phyloP scores from a whole-genome alignment of 1,140 invertebrate species.

The Steinernema khuongi region DNA sequence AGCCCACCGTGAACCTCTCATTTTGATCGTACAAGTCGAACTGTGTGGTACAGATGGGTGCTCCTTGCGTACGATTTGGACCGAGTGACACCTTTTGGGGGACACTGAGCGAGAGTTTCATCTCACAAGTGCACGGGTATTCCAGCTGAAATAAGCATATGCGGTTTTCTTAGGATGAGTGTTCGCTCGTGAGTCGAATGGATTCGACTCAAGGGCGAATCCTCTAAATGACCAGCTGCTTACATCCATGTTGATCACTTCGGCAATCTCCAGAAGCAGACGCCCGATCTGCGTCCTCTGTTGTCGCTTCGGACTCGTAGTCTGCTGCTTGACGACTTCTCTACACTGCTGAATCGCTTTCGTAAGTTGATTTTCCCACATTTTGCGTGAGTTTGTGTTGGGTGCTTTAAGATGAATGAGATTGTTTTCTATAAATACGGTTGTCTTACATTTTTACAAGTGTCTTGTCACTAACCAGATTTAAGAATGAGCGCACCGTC shows the following conservation, averaged over 20 bases:
- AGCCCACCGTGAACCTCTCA: neutral
- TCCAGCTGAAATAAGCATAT: neutral
- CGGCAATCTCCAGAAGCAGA: neutral
- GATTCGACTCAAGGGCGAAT: too few species aligned
- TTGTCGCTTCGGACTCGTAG: neutral
- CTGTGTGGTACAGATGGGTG: neutral
- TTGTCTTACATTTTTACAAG: neutral
- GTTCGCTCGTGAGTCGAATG: too few species aligned
- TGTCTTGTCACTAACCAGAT: neutral
- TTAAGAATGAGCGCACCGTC: neutral
- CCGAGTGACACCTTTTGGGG: neutral
- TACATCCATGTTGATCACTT: constrained; percentile 11
- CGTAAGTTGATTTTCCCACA: neutral
- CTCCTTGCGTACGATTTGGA: neutral
- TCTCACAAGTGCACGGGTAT: neutral
- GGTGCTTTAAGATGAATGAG: neutral
- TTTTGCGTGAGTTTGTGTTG: neutral
- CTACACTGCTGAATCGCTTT: neutral
- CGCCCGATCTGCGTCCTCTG: neutral
- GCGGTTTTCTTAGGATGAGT: too few species aligned
- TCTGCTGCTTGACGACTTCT: neutral
- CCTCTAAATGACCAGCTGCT: neutral
- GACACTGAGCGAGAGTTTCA: neutral
- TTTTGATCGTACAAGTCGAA: neutral
- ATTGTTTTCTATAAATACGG: neutral